These are phyloP conservation scores for Pelochelys cantorii DNA, from an alignment of 2,797 vertebrate genomes.

Conservation along the genomic window DNA sequence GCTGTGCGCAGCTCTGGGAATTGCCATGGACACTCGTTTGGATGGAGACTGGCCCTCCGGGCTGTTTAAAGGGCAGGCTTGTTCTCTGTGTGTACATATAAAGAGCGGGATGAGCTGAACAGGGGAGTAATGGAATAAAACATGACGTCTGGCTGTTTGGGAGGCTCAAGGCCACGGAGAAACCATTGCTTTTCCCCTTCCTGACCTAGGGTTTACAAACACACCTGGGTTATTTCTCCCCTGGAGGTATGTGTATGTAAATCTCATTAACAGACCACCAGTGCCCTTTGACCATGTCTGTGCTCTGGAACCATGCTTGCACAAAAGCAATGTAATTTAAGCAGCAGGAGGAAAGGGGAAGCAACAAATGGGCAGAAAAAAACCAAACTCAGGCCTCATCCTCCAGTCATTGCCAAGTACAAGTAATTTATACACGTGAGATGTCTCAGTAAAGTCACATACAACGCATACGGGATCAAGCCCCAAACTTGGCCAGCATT, in stretches of 20 bases:
- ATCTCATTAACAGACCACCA: not conserved
- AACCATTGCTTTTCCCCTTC: not conserved
- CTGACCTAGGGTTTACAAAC: conserved; percentile 42
- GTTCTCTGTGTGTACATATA: not conserved
- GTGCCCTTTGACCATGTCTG: not conserved
- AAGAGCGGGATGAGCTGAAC: not conserved
- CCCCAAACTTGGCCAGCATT: not conserved
- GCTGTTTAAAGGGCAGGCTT: not conserved
- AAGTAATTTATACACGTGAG: not conserved
- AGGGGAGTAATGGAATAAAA: conserved; percentile 61
- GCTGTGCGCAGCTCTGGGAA: fast-evolving
- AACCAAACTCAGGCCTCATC: fast-evolving
- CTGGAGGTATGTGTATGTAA: not conserved
- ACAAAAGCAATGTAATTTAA: not conserved
- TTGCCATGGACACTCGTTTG: not conserved
- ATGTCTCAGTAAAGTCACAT: fast-evolving
- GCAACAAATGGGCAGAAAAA: fast-evolving
- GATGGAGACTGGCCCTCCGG: fast-evolving
- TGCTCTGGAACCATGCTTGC: fast-evolving
- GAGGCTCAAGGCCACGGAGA: not conserved
- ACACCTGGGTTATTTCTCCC: conserved; percentile 8
- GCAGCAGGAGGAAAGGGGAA: fast-evolving
- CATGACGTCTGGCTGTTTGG: conserved; percentile 38
- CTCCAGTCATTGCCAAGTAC: fast-evolving
- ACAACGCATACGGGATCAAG: fast-evolving